A percentile compares a stretch with the other conserved stretches of the same genome.
Evolutionary conservation across 2,113 vertebrate species (phyloP).

Genomic region (Notarius quadriscutis): DNA sequence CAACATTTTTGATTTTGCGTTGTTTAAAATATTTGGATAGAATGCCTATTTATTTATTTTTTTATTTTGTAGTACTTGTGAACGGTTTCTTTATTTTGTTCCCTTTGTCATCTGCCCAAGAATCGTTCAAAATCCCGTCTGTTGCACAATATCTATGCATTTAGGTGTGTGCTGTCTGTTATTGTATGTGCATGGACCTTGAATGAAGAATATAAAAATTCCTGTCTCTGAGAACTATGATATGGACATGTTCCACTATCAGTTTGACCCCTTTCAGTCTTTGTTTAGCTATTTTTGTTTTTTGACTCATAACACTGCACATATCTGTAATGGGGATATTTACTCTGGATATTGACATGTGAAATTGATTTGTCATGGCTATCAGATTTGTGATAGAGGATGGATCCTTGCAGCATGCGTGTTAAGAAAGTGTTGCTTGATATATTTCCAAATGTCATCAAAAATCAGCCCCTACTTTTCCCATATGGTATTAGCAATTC

Average conservation of each 20-base stretch:
- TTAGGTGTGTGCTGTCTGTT: background rate
- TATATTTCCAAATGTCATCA: conserved; percentile 18
- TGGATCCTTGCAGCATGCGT: background rate
- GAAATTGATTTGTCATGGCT: conserved; percentile 28
- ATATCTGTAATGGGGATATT: background rate
- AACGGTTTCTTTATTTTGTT: background rate
- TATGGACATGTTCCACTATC: background rate
- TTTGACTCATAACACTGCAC: background rate
- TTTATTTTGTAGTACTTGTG: background rate
- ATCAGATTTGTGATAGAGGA: conserved; percentile 23
- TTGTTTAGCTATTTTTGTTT: conserved; percentile 11
- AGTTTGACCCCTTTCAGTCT: background rate
- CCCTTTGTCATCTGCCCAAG: background rate
- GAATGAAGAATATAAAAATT: background rate
- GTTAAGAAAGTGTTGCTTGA: background rate
- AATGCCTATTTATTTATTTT: too few relatives aligned
- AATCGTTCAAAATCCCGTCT: background rate
- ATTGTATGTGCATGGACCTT: background rate
- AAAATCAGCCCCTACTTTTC: background rate
- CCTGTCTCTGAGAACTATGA: background rate
- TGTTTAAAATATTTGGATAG: background rate
- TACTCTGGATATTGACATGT: background rate
- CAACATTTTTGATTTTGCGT: background rate
- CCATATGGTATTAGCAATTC: background rate
- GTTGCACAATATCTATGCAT: background rate